phyloP scores from a whole-genome alignment of 2,113 vertebrate genomes.

The Neogobius melanostomus region DNA sequence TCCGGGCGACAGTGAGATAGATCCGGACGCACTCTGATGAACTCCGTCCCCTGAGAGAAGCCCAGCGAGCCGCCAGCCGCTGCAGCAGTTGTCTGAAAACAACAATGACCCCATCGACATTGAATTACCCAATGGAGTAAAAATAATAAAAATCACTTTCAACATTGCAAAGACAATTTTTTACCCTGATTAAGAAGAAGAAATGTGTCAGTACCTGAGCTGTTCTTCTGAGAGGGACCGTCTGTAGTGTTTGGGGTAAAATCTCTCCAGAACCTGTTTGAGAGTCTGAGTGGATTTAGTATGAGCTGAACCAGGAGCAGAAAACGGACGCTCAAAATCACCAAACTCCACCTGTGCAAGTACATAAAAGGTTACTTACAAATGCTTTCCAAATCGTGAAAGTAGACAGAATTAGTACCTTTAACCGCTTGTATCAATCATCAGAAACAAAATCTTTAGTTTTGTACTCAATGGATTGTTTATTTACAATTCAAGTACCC shows the following conservation, averaged over 20 bases:
- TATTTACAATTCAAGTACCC: too few species aligned
- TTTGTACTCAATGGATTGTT: too few species aligned
- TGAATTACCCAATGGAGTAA: too few species aligned
- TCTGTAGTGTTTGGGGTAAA: slow-evolving; percentile 93
- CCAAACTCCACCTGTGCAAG: slow-evolving; percentile 87
- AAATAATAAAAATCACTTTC: too few species aligned
- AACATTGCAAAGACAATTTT: too few species aligned
- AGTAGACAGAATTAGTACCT: too few species aligned
- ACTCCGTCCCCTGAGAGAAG: slow-evolving; percentile 87
- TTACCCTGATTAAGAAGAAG: too few species aligned
- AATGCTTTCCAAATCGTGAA: too few species aligned
- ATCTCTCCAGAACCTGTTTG: slow-evolving; percentile 91
- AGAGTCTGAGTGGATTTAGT: slow-evolving; percentile 88
- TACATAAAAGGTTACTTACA: neutral
- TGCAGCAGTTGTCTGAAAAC: slow-evolving; percentile 85
- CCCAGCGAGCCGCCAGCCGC: slow-evolving; percentile 88
- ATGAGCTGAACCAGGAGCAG: slow-evolving; percentile 79
- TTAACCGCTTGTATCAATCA: too few species aligned
- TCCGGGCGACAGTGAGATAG: slow-evolving; percentile 91
- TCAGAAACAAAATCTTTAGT: too few species aligned
- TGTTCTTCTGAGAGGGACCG: slow-evolving; percentile 86
- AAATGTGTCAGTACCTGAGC: slow-evolving; percentile 80
- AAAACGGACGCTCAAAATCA: slow-evolving; percentile 92
- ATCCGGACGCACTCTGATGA: slow-evolving; percentile 90
- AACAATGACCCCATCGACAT: too few species aligned